Conservation (phyloP, 2,888 invertebrate genomes). For the Rotaria sp. region DNA sequence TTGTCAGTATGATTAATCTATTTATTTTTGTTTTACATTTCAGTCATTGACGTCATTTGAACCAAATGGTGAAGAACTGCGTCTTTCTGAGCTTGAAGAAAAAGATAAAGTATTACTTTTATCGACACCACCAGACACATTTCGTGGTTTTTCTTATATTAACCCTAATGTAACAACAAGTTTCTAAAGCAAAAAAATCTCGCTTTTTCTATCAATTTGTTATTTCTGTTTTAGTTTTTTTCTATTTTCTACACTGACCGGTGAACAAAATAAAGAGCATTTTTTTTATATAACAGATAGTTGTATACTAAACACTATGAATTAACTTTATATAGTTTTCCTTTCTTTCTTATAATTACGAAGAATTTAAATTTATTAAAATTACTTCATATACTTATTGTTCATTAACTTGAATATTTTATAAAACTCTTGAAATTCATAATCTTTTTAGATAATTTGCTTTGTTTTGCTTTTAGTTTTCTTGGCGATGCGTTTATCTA, state of each 20-base stretch:
- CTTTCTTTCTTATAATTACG: too few relatives aligned
- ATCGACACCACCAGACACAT: neutral
- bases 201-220: neutral
- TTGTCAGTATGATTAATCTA: neutral
- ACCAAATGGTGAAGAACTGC: neutral
- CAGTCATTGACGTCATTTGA: neutral
- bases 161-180: neutral
- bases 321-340: too few relatives aligned
- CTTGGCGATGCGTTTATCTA: too few relatives aligned
- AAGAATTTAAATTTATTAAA: too few relatives aligned
- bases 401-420: too few relatives aligned
- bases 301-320: too few relatives aligned
- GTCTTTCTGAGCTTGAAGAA: neutral
- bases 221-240: too few relatives aligned
- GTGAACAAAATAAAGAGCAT: neutral
- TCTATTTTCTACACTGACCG: neutral
- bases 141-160: neutral
- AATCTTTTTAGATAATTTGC: too few relatives aligned
- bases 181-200: neutral
- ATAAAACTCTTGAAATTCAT: too few relatives aligned
- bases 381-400: too few relatives aligned
- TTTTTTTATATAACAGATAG: too few relatives aligned
- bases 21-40: neutral
- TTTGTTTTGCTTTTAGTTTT: too few relatives aligned
- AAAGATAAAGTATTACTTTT: neutral